These are phyloP conservation scores for Euura lappo DNA, from an alignment of 1,140 invertebrate genomes.

Conservation along the genomic window DNA sequence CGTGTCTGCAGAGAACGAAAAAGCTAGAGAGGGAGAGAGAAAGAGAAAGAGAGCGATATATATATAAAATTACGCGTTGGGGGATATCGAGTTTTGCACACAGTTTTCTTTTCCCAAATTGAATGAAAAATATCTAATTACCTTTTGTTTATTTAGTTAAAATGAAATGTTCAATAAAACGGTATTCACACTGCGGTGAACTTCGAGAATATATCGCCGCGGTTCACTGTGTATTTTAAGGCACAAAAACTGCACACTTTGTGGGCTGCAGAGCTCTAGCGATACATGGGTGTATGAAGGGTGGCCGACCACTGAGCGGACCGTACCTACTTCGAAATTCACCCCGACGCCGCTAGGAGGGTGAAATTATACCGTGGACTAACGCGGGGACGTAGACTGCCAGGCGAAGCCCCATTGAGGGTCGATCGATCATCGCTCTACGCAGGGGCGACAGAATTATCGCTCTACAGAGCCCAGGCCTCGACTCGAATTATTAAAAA, in stretches of 20 bases:
- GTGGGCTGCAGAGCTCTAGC: not conserved
- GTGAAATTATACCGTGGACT: not conserved
- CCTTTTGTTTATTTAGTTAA: too few species aligned
- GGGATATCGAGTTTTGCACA: too few species aligned
- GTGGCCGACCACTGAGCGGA: not conserved
- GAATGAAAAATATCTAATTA: too few species aligned
- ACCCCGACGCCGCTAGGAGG: not conserved
- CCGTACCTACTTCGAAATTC: not conserved
- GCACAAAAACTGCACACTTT: not conserved
- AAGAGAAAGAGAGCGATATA: conserved; percentile 7
- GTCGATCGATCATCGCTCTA: not conserved
- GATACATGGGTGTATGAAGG: not conserved
- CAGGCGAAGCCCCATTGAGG: not conserved
- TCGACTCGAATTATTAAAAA: too few species aligned
- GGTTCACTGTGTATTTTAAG: not conserved
- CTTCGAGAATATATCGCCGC: not conserved
- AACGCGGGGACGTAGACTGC: not conserved
- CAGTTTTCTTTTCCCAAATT: too few species aligned
- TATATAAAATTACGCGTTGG: not conserved
- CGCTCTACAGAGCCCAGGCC: not conserved
- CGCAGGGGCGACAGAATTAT: not conserved
- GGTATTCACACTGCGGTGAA: too few species aligned
- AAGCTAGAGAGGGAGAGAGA: conserved; percentile 9
- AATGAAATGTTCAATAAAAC: too few species aligned
- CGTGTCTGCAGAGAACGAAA: too few species aligned